phyloP scores from a whole-genome alignment of 2,888 invertebrate genomes.

The Pterostichus niger region DNA sequence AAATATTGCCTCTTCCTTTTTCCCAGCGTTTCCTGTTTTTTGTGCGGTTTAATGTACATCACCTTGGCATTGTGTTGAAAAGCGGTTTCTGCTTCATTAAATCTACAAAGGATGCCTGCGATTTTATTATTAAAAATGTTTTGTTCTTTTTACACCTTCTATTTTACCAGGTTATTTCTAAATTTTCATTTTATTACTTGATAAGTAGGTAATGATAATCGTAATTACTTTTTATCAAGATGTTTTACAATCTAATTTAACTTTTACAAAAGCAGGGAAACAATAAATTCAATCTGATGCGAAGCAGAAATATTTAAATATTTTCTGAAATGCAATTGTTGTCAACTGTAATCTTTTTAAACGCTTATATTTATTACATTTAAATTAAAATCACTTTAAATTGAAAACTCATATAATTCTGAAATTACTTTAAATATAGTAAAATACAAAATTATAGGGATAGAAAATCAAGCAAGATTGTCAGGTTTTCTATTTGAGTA shows the following conservation, averaged over 20 bases:
- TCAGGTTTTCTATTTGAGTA: too few species aligned
- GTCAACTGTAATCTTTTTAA: too few species aligned
- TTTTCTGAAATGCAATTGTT: too few species aligned
- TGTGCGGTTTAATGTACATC: slow-evolving; percentile 66
- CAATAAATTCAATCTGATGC: too few species aligned
- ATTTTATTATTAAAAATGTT: slow-evolving; percentile 47
- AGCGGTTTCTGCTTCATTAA: slow-evolving; percentile 66
- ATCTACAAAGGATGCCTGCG: slow-evolving; percentile 49
- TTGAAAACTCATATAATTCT: too few species aligned
- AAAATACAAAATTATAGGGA: too few species aligned
- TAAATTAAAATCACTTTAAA: too few species aligned
- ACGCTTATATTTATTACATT: too few species aligned
- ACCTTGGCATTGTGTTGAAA: slow-evolving; percentile 66
- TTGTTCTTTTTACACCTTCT: slow-evolving; percentile 38
- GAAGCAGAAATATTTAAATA: too few species aligned
- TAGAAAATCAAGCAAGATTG: too few species aligned
- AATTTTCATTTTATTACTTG: slow-evolving; percentile 5
- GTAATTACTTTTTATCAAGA: slow-evolving; percentile 10
- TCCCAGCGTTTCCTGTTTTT: slow-evolving; percentile 60
- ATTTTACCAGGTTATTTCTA: background rate
- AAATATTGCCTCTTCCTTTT: slow-evolving; percentile 66
- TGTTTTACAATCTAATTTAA: background rate
- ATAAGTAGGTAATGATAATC: slow-evolving; percentile 4
- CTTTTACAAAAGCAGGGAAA: too few species aligned
- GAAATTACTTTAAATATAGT: too few species aligned